phyloP scores from a whole-genome alignment of 2,888 invertebrate genomes.

The Lithophane semibrunnea region DNA sequence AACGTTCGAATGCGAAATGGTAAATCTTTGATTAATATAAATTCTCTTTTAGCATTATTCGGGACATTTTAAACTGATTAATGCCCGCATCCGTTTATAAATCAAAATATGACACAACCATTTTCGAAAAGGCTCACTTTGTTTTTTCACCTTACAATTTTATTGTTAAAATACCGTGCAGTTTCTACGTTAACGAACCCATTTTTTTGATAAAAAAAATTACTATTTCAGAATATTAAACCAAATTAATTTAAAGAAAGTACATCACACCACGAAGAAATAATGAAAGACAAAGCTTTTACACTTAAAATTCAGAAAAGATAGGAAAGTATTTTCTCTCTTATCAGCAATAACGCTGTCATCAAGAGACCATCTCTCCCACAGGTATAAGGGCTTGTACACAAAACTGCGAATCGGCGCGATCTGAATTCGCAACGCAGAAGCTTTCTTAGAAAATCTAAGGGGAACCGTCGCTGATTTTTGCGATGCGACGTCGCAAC shows the following conservation, averaged over 20 bases:
- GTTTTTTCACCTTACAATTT: conserved; percentile 9
- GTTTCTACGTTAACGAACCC: not conserved
- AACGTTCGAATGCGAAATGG: conserved; percentile 26
- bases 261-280: conserved; percentile 2
- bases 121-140: conserved; percentile 12
- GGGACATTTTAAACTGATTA: conserved; percentile 16
- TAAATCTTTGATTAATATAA: conserved; percentile 28
- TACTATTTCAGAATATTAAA: not conserved
- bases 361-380: conserved; percentile 37
- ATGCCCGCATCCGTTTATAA: conserved; percentile 17
- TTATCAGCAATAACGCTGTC: conserved; percentile 44
- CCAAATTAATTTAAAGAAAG: not conserved
- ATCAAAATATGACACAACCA: conserved; percentile 19
- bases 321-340: conserved; percentile 9
- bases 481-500: no score
- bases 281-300: no score
- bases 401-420: no score
- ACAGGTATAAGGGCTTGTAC: no score
- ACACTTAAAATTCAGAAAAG: conserved; percentile 2
- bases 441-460: no score
- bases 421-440: no score
- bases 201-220: conserved; percentile 26
- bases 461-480: no score
- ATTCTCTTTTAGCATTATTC: conserved; percentile 34
- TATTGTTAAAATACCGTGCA: conserved; percentile 15